Evolutionary conservation across 2,113 vertebrate genomes (phyloP).

Genomic region (Pseudorasbora parva): DNA sequence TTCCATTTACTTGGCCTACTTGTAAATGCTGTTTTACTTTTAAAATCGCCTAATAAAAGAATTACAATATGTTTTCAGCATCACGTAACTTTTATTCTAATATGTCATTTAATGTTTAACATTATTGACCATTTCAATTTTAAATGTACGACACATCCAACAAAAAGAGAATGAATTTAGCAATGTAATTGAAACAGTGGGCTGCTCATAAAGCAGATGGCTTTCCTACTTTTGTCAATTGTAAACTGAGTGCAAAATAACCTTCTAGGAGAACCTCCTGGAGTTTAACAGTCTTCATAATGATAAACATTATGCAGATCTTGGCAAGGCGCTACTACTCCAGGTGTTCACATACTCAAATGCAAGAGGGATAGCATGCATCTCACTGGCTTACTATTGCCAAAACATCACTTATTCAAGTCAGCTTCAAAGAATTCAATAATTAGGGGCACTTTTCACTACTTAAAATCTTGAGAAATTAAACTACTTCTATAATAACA

Average conservation of each 20-base stretch:
- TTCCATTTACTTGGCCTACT: not conserved
- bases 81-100: not conserved
- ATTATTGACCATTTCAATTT: no score
- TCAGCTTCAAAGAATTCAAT: not conserved
- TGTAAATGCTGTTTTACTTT: not conserved
- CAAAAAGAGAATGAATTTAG: not conserved
- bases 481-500: not conserved
- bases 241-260: not conserved
- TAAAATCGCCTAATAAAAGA: not conserved
- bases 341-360: conserved; percentile 10
- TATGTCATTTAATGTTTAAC: not conserved
- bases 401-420: not conserved
- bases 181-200: not conserved
- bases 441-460: not conserved
- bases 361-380: not conserved
- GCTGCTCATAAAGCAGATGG: conserved; percentile 2
- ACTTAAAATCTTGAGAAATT: not conserved
- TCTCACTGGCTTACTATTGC: not conserved
- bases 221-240: not conserved
- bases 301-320: conserved; percentile 8
- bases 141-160: not conserved
- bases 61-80: not conserved
- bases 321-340: not conserved
- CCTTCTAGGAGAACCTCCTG: not conserved
- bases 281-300: conserved; percentile 21